phyloP scores from a whole-genome alignment of 1,140 invertebrate genomes.

The Ruditapes philippinarum region DNA sequence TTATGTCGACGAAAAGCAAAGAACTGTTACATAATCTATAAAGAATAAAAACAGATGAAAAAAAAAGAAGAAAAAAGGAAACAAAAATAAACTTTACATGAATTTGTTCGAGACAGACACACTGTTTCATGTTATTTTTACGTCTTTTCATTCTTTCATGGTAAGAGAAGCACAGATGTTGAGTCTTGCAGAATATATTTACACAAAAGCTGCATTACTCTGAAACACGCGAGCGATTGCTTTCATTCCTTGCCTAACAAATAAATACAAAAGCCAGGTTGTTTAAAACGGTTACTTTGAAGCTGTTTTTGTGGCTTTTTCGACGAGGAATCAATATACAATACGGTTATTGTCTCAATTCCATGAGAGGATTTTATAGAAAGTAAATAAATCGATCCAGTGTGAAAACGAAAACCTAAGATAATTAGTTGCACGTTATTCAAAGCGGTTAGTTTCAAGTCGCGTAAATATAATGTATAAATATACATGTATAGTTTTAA shows the following conservation, averaged over 20 bases:
- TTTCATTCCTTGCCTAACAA: conserved; percentile 6
- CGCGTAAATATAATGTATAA: too few species aligned
- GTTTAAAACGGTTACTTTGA: conserved; percentile 30
- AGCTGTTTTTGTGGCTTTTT: neutral
- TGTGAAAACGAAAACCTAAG: neutral
- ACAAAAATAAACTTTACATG: too few species aligned
- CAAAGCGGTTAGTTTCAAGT: too few species aligned
- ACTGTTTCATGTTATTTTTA: conserved; percentile 19
- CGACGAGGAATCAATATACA: neutral
- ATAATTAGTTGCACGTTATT: too few species aligned
- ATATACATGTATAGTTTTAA: too few species aligned
- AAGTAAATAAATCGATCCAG: neutral
- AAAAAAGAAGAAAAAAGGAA: neutral
- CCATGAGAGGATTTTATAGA: neutral
- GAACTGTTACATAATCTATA: neutral
- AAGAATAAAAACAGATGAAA: too few species aligned
- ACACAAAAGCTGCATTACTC: conserved; percentile 10
- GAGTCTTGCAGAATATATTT: neutral
- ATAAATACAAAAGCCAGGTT: conserved; percentile 28
- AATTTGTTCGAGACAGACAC: too few species aligned
- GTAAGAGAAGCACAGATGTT: conserved; percentile 28
- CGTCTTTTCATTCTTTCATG: neutral
- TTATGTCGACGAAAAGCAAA: too few species aligned
- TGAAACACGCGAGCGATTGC: neutral
- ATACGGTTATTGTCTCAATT: neutral